Evolutionary conservation across 2,888 invertebrate species (phyloP), one percentile per base, ranked within the genome.

Genomic region (Drymonia ruficornis): DNA sequence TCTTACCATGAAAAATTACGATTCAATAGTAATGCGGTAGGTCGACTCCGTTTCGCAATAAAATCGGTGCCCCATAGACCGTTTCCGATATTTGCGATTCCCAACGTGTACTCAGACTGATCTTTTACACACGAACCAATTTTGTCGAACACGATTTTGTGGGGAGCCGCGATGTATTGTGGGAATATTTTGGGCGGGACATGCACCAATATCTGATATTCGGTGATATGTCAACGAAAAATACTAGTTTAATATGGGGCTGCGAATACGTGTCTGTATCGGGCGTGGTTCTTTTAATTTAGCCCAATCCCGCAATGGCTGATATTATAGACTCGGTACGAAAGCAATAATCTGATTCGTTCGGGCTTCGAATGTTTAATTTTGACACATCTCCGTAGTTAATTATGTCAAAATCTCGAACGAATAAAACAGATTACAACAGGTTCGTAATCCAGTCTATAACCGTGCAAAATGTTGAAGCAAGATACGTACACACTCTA

Each of bases 1-100:
- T 84, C 83, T 86, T 84, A 83, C 82, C 80, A 82, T 81, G 80
- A 83, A 83, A 81, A 84, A 86, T 86, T 84, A 84, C 80, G 80
- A 76, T 74, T 77, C 74, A 72, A 78, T 80, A 78, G 76, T 76
- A 76, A 73, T 78, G 81, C 77, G 84, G 83, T 79, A 72, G 78
- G 66, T 86, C 84, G 84, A 86, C 85, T 82, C 74, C 72, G 65
- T 70, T 76, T 67, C 63, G 80, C 79, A 80, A 87, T 86, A 85
- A 86, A 86, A 84, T 77, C 74, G 71, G 75, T 73, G 77, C 74
- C 34, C 31, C 73, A 76, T 76, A 78, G 75, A 76, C 69, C 72
- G 69, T 76, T 76, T 63, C 52, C 61, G 69, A 69, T 79, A 78
- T 83, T 83, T 83, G 76, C 74, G 75, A 80, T 80, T 81, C 76